Evolutionary conservation across 2,888 invertebrate species (phyloP).

Genomic region (Myathropa florea): DNA sequence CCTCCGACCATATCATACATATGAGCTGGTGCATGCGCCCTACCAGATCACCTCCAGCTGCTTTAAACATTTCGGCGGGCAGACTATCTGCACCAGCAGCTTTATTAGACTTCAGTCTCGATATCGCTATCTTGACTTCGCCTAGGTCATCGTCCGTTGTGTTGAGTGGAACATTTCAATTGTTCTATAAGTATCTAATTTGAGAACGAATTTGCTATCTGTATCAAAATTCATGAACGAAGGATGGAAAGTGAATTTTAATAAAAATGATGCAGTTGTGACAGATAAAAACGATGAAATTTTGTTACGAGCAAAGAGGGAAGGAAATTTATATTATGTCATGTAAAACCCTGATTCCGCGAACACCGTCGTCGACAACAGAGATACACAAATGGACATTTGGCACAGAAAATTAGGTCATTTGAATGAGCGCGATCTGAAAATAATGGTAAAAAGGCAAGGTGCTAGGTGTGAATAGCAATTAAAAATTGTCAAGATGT

Average conservation of each 20-base stretch:
- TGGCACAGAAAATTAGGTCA: not conserved
- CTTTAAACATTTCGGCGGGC: too few species aligned
- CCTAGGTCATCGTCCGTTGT: too few species aligned
- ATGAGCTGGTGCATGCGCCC: too few species aligned
- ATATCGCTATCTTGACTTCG: too few species aligned
- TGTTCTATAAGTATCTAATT: not conserved
- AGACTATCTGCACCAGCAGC: too few species aligned
- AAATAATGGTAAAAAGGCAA: not conserved
- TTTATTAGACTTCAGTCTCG: too few species aligned
- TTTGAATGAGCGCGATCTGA: not conserved
- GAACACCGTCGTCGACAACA: not conserved
- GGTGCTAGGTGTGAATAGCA: not conserved
- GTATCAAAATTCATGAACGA: not conserved
- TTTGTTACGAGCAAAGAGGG: not conserved
- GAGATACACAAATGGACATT: not conserved
- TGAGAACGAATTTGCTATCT: not conserved
- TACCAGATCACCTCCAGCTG: too few species aligned
- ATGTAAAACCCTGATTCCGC: too few species aligned
- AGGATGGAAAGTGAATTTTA: not conserved
- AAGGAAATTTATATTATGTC: not conserved
- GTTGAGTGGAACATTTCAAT: too few species aligned
- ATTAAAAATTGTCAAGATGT: not conserved
- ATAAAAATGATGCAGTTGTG: not conserved
- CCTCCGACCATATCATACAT: too few species aligned
- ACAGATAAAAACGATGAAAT: not conserved